Conservation (phyloP, 2,113 vertebrate genomes). For the Chloropsis cyanopogon region DNA sequence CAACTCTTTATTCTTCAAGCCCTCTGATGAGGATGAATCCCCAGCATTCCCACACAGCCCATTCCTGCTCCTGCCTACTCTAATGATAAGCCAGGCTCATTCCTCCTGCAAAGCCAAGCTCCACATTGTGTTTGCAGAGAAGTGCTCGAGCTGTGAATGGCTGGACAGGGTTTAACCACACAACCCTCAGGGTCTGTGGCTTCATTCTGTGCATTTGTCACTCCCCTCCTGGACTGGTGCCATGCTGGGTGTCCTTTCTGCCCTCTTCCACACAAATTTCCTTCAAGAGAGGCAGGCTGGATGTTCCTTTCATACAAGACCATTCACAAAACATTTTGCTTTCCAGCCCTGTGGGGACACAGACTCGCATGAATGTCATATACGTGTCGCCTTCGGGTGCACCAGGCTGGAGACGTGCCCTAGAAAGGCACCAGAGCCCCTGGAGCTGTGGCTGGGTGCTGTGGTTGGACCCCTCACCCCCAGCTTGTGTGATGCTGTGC, state of each 20-base stretch:
- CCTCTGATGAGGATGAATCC: conserved; percentile 15
- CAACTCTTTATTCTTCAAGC: conserved; percentile 19
- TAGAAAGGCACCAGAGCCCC: not conserved
- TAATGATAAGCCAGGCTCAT: conserved; percentile 14
- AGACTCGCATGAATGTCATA: not conserved
- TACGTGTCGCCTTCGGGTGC: not conserved
- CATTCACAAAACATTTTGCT: not conserved
- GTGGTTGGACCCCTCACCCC: too few relatives aligned
- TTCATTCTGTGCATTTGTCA: not conserved
- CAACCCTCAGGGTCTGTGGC: not conserved
- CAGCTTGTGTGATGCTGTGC: not conserved
- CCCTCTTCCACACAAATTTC: not conserved
- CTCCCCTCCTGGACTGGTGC: not conserved
- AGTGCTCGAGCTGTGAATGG: accelerated
- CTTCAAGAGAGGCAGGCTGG: not conserved
- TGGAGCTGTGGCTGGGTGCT: not conserved
- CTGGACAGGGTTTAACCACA: not conserved
- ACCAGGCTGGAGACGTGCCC: not conserved
- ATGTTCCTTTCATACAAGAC: not conserved
- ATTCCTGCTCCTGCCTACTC: not conserved
- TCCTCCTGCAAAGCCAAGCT: not conserved
- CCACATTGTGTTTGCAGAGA: not conserved
- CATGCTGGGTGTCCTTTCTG: not conserved
- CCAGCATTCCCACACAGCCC: not conserved
- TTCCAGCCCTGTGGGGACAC: not conserved